These are phyloP conservation scores for Siniperca knerii DNA, from an alignment of 2,113 vertebrate genomes.

Conservation along the genomic window DNA sequence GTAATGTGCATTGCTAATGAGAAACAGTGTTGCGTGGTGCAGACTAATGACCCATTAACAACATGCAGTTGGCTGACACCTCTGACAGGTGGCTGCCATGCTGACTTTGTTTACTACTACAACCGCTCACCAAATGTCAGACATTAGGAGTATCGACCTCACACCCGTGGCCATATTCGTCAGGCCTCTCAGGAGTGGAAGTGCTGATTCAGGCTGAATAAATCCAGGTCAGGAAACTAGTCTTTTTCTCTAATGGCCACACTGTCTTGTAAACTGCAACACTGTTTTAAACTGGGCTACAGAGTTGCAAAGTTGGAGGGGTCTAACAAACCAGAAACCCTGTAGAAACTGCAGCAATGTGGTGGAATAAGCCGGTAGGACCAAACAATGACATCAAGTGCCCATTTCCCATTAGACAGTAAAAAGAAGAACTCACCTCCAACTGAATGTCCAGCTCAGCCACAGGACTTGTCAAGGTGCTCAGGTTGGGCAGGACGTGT, in stretches of 20 bases:
- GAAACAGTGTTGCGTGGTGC: conserved; percentile 42
- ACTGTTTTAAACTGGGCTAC: background rate
- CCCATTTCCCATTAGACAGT: background rate
- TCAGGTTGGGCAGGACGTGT: conserved; percentile 94
- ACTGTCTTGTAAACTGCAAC: background rate
- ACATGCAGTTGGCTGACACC: conserved; percentile 58
- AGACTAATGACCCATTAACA: conserved; percentile 63
- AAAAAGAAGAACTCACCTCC: conserved; percentile 87
- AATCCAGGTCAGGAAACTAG: background rate
- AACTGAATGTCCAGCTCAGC: conserved; percentile 97
- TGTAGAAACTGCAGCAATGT: background rate
- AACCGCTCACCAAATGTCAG: conserved; percentile 56
- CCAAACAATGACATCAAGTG: background rate
- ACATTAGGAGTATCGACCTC: conserved; percentile 45
- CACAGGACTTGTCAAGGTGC: conserved; percentile 91
- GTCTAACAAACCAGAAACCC: background rate
- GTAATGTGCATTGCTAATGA: conserved; percentile 50
- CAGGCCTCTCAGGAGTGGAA: background rate
- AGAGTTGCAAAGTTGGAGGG: background rate
- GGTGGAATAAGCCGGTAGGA: background rate
- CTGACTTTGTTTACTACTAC: conserved; percentile 67
- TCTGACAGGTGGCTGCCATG: conserved; percentile 65
- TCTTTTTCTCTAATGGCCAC: background rate
- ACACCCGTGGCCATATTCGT: conserved; percentile 26
- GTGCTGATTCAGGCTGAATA: conserved; percentile 17